Evolutionary conservation across 2,888 invertebrate genomes (phyloP), one percentile per base, ranked within the genome.

Genomic region (Papilio gigon): DNA sequence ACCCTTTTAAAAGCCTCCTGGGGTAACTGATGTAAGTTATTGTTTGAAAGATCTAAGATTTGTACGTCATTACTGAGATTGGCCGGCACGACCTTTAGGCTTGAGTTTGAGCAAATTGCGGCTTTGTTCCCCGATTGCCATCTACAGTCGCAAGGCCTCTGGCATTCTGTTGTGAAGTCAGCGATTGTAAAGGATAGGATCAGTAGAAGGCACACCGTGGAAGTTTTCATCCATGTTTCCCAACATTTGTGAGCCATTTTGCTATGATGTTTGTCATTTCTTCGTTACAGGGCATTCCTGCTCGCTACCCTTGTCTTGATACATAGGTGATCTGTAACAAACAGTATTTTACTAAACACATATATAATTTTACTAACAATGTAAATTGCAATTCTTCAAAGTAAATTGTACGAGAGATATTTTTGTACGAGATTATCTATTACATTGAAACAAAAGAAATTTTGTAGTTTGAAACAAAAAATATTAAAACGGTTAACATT

Each of bases 51-150:
- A 79, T 97, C 96, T 65, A 97, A 88, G 69, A 94, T 94, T 81
- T 95, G 94, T 72, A 95, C 92, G 65, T 96, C 95, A 72, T 93
- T 93, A 81, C 96, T 96, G 9, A 98, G 92, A 72, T 94, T 94
- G 1, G 89, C 91, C 0, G 98, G 98, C 62, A 98, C 94, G 35
- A 93, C 83, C 70, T 89, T 93, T 27, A 97, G 92, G 42, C 94
- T 93, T 58, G 94, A 94, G 71, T 93, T 93, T 62, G 93, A 94
- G 87, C 98, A 98, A 77, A 97, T 96, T 33, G 97, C 97, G 2
- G 95, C 95, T 85, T 96, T 97, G 84, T 95, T 96, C 0, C 97
- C 97, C 27, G 95, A 95, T 68, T 95, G 95, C 97, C 98, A 98
- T 79, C 95, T 94, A 85, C 98, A 98, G 81, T 95, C 95, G 87